Evolutionary conservation across 2,888 invertebrate species (phyloP).

Genomic region (Leptinotarsa tumamoca): DNA sequence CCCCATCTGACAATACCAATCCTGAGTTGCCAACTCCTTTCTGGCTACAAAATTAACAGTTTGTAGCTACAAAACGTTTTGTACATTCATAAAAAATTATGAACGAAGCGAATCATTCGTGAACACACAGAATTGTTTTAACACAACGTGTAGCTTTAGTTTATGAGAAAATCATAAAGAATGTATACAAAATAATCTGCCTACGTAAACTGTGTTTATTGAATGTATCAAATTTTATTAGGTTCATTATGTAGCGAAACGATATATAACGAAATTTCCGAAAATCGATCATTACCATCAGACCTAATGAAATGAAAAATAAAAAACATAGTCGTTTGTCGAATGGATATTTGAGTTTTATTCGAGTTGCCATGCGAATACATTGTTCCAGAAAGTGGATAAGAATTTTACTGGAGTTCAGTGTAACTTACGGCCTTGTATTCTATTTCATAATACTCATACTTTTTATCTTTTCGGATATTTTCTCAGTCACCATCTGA

Average conservation of each 20-base stretch:
- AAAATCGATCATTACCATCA: background rate
- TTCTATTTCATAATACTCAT: no score
- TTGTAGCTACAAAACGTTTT: background rate
- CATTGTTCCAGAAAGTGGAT: background rate
- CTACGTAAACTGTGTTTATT: constrained; percentile 21
- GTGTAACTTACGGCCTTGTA: no score
- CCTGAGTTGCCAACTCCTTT: no score
- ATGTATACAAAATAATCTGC: constrained; percentile 26
- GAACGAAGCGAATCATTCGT: background rate
- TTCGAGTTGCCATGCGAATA: background rate
- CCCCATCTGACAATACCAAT: no score
- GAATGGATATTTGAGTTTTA: background rate
- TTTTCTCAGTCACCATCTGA: background rate
- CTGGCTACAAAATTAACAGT: no score
- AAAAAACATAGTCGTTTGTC: background rate
- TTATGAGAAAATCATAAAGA: constrained; percentile 23
- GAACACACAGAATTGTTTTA: background rate
- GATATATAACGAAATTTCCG: constrained; percentile 6
- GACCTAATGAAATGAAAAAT: background rate
- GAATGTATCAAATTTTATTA: constrained; percentile 33
- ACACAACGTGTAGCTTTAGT: constrained; percentile 13
- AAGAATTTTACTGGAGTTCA: background rate
- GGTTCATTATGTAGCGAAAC: constrained; percentile 20
- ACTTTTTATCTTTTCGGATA: background rate
- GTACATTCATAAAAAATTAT: background rate